Conservation (phyloP, 2,797 vertebrate species). For the Rhinoraja longicauda region DNA sequence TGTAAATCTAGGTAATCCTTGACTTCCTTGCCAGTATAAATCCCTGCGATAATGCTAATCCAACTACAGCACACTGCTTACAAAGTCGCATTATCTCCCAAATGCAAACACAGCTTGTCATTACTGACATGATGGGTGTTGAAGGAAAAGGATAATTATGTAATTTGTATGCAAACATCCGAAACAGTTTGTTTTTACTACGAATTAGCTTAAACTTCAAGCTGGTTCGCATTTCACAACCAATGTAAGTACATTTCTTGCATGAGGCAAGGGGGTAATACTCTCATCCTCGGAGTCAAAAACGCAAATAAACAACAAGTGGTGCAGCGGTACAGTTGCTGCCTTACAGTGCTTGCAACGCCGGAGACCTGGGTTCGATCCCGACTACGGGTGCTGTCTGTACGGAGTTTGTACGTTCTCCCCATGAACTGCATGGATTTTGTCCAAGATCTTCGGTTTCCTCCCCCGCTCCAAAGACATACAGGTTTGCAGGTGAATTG, state of each 20-base stretch:
- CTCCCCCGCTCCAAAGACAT: no score
- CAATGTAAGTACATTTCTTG: neutral
- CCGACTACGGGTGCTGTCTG: no score
- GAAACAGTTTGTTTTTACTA: constrained; percentile 33
- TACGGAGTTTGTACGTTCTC: no score
- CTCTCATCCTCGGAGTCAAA: neutral
- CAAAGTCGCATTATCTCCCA: constrained; percentile 27
- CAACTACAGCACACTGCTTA: neutral
- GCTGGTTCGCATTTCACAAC: constrained; percentile 9
- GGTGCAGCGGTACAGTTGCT: no score
- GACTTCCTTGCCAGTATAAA: constrained; percentile 9
- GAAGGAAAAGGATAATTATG: constrained; percentile 36
- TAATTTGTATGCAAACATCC: constrained; percentile 33
- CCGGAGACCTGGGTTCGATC: no score
- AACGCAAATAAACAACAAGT: no score
- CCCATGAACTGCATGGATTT: no score
- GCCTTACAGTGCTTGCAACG: no score
- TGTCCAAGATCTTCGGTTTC: no score
- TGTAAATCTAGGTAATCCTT: constrained; percentile 32
- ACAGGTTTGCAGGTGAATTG: no score
- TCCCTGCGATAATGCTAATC: constrained; percentile 34
- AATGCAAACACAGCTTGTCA: constrained; percentile 21
- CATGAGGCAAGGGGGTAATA: no score
- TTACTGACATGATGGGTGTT: constrained; percentile 8
- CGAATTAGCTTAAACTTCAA: constrained; percentile 24